Conservation (phyloP, 1,140 invertebrate species). For the Drosophila elegans region DNA sequence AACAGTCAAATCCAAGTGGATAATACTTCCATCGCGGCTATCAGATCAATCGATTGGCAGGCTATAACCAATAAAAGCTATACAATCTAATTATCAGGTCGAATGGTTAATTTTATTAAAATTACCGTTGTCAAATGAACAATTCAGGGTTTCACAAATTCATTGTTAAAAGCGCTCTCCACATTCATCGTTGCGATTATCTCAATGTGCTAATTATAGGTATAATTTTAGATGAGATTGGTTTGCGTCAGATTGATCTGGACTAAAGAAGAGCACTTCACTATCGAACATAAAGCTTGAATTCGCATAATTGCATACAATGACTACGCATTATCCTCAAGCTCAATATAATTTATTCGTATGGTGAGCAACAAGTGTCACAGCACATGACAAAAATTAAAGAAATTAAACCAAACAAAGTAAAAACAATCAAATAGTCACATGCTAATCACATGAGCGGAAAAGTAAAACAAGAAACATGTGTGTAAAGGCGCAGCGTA, state of each 20-base stretch:
- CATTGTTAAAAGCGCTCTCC: neutral
- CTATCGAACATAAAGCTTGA: neutral
- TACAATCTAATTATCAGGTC: neutral
- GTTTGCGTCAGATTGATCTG: conserved; percentile 24
- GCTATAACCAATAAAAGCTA: too few species aligned
- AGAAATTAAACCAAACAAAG: conserved; percentile 23
- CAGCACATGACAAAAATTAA: conserved; percentile 34
- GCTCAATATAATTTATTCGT: conserved; percentile 1
- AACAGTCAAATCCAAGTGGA: conserved; percentile 21
- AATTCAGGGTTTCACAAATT: neutral
- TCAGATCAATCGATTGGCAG: conserved; percentile 1
- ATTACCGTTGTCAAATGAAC: conserved; percentile 2
- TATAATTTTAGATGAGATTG: neutral
- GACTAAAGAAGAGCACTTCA: conserved; percentile 1
- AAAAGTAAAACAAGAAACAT: conserved; percentile 32
- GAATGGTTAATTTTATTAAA: neutral
- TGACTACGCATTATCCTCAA: conserved; percentile 4
- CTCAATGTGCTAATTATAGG: conserved; percentile 43
- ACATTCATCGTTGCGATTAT: conserved; percentile 13
- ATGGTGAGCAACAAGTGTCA: conserved; percentile 3
- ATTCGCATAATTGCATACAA: neutral
- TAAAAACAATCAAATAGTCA: conserved; percentile 35
- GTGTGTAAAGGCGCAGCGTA: conserved; percentile 13
- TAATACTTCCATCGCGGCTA: conserved; percentile 12
- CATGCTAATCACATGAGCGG: conserved; percentile 49